Percentiles rank a stretch among this genome's conserved stretches.
Evolutionary conservation across 2,888 invertebrate genomes (phyloP).

Genomic region (Gerris lacustris): DNA sequence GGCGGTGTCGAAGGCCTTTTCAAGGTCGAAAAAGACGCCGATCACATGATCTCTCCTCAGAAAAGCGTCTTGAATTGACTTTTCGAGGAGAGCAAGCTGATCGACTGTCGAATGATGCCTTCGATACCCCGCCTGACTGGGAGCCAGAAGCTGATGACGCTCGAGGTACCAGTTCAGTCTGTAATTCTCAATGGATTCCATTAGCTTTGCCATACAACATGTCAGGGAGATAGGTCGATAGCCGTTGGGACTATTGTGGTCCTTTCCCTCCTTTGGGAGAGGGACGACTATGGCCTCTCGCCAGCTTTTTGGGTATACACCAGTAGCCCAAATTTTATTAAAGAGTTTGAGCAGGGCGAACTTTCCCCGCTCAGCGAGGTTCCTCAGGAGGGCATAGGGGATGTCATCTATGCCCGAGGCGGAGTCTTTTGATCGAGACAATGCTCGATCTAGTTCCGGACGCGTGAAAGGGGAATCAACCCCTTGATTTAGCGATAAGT

Average conservation of each 20-base stretch:
- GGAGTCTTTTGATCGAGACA: no score
- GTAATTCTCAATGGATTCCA: not conserved
- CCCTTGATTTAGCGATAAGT: no score
- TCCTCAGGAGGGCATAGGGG: no score
- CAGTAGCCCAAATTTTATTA: not conserved
- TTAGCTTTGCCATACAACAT: not conserved
- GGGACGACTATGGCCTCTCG: not conserved
- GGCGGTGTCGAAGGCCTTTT: no score
- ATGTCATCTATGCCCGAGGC: no score
- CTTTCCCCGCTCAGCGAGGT: not conserved
- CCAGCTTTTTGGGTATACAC: not conserved
- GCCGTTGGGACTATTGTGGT: not conserved
- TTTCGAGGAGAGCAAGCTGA: conserved; percentile 4
- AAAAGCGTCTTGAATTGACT: not conserved
- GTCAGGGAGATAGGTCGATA: not conserved
- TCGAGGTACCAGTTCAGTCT: not conserved
- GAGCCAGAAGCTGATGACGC: not conserved
- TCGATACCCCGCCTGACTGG: not conserved
- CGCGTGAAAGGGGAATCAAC: no score
- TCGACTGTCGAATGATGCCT: not conserved
- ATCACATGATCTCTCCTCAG: not conserved
- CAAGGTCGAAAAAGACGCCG: no score
- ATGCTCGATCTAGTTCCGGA: no score
- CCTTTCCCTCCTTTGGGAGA: not conserved
- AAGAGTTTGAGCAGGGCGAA: not conserved